Conservation (phyloP, 1,140 invertebrate genomes). For the Trinorchestia longiramus region DNA sequence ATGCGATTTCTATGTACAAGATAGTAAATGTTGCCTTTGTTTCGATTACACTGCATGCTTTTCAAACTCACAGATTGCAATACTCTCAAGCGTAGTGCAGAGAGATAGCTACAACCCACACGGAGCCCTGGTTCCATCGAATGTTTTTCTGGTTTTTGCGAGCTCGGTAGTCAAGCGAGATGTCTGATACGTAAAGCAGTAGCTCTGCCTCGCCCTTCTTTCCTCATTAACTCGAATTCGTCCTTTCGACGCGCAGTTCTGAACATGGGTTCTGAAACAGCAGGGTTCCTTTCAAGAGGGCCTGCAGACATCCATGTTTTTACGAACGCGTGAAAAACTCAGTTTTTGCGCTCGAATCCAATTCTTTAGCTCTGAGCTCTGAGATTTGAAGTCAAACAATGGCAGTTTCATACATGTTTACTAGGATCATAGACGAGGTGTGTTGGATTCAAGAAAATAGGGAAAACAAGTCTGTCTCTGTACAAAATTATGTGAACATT, state of each 20-base stretch:
- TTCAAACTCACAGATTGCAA: neutral
- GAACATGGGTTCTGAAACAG: neutral
- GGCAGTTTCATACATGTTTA: neutral
- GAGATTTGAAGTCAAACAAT: neutral
- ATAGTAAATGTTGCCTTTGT: neutral
- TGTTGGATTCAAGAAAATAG: neutral
- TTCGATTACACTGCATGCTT: neutral
- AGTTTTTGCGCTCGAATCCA: neutral
- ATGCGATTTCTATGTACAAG: neutral
- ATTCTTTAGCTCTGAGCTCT: neutral
- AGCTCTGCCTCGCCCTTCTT: slow-evolving; percentile 20
- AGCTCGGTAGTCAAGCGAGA: neutral
- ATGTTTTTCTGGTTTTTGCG: slow-evolving; percentile 20
- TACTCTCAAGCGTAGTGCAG: neutral
- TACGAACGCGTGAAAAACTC: neutral
- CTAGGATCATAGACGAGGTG: neutral
- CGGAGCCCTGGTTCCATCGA: neutral
- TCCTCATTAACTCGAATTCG: slow-evolving; percentile 19
- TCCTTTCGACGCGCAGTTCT: neutral
- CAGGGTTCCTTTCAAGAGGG: neutral
- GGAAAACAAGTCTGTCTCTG: neutral
- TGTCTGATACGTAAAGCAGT: neutral
- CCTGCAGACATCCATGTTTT: neutral
- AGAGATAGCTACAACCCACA: neutral
- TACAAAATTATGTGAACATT: neutral